These are phyloP conservation scores for Ophion slaviceki DNA, from an alignment of 2,888 invertebrate genomes.

Conservation along the genomic window DNA sequence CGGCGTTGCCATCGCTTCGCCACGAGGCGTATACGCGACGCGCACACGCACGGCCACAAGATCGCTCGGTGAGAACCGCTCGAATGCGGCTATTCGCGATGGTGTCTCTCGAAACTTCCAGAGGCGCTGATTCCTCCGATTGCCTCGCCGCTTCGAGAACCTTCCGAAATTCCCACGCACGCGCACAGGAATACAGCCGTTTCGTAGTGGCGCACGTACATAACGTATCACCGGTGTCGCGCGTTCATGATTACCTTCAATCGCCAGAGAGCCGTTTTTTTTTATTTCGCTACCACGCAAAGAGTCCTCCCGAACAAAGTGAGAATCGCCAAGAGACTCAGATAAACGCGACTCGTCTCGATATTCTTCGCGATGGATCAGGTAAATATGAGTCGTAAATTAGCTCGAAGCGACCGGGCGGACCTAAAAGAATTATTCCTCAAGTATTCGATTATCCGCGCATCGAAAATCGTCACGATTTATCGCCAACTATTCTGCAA, in stretches of 20 bases:
- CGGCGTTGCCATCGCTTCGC: no score
- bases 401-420: background rate
- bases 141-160: slow-evolving; percentile 54
- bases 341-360: slow-evolving; percentile 23
- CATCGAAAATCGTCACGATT: background rate
- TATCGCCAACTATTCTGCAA: background rate
- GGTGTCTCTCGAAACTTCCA: slow-evolving; percentile 53
- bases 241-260: slow-evolving; percentile 38
- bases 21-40: no score
- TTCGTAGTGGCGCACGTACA: background rate
- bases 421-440: background rate
- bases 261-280: slow-evolving; percentile 42
- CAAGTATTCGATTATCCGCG: background rate
- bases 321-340: background rate
- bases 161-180: slow-evolving; percentile 55
- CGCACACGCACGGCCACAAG: no score
- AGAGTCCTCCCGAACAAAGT: slow-evolving; percentile 35
- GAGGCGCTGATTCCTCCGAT: slow-evolving; percentile 41
- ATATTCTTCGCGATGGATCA: slow-evolving; percentile 50
- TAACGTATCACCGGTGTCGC: slow-evolving; percentile 43
- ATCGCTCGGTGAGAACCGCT: background rate
- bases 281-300: slow-evolving; percentile 24
- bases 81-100: background rate
- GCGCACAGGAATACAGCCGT: background rate
- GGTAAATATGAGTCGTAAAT: slow-evolving; percentile 38